These are phyloP conservation scores for Hystrix brachyura DNA, from an alignment of 2,113 vertebrate species.

Conservation along the genomic window DNA sequence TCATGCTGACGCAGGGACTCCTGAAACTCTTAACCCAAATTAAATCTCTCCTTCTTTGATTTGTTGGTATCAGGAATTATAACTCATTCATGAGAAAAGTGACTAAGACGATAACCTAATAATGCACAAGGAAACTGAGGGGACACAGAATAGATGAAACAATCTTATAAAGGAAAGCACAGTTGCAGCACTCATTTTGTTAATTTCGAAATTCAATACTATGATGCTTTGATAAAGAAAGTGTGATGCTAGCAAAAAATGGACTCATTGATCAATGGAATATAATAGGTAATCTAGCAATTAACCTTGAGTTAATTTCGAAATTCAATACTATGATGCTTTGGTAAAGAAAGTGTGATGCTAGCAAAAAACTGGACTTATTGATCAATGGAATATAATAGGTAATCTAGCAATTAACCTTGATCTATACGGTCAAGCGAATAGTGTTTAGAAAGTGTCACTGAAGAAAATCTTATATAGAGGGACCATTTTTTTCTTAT, in stretches of 20 bases:
- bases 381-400: neutral
- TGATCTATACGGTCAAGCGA: neutral
- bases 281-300: neutral
- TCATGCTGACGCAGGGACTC: neutral
- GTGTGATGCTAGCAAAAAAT: neutral
- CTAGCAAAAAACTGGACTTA: neutral
- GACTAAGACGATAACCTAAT: neutral
- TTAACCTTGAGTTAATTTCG: no score
- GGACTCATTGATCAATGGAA: neutral
- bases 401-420: neutral
- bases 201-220: neutral
- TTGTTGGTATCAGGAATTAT: neutral
- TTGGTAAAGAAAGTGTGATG: neutral
- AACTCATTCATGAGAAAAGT: neutral
- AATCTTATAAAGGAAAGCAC: neutral
- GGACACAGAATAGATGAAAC: neutral
- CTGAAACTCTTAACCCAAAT: neutral
- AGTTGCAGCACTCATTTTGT: neutral
- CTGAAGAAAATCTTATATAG: neutral
- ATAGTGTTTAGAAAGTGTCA: neutral
- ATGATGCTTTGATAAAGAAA: neutral
- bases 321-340: no score
- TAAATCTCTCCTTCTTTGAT: neutral
- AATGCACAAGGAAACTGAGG: neutral
- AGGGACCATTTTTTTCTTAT: neutral